Evolutionary conservation across 1,140 invertebrate genomes (phyloP), one percentile per base, ranked within the genome.

Genomic region (Brevipalpus yothersi): DNA sequence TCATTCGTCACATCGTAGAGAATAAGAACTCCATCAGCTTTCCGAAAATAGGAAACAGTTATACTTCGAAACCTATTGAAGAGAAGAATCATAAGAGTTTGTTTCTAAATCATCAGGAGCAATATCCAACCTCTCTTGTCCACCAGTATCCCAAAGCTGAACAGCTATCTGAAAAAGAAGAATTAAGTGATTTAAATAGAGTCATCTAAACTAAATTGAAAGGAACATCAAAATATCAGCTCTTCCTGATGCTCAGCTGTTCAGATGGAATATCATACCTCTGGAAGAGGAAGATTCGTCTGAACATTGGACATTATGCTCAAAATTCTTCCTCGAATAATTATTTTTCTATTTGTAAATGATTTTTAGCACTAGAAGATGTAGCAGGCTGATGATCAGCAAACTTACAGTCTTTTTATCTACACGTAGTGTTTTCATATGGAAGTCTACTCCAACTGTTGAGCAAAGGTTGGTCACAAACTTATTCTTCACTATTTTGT

Each of bases 1-100:
- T 81, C 78, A 47, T 74, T 77, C n/a, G 77, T 80, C 13, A 79
- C 74, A 67, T 81, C 80, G 68, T 81, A 82, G 67, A 82, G 72
- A 9, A 82, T 65, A 59, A 82, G 70, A 1, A 82, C 77, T 19
- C 79, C 80, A 67, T 82, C 80, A 11, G 80, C 79, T 66, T 80
- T 75, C 7, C 80, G 71, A 68, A 81, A 82, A 67, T 82, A 82
- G 58, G 79, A 77, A 65, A 79, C 79, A 1, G 80, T 82, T 45
- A 82, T 77, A 53, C 77, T 78, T 39, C 80, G 73, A 68, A 80
- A 82, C 71, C 80, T 77, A 62, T 55, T 68, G 0, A 55, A 39
- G 12, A 43, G 21, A 47, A 41, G 4, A 5, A 39, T 13, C 17
- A 53, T 21, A 53, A 31, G 5, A 31, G 5, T 31, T 31, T 31